Base-by-base conservation (phyloP, 2,113 vertebrate species). In the Nerophis lumbriciformis region DNA sequence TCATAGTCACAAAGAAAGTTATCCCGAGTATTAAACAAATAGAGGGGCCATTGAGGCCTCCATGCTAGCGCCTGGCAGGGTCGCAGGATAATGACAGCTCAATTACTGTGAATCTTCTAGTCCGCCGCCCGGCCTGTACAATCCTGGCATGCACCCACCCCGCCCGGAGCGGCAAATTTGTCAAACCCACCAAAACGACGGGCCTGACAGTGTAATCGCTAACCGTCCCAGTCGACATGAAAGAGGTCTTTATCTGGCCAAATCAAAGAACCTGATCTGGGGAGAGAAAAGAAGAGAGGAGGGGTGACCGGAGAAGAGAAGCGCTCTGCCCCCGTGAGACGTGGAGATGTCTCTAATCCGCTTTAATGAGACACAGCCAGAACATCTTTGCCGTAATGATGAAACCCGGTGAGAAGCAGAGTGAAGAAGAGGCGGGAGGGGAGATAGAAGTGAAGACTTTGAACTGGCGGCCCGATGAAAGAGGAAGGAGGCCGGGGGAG, bases 11-110 rank as follows among this genome's bases (percentile, higher is more conserved):
- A 83, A 85, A 90, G 90, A 91, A 90, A 87, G 88, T 93, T 92
- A 87, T 87, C 92, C 39, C 90, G 88, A 94, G 90, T 90, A 92
- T 92, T 93, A 90, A 92, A 90, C 88, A 93, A 94, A 93, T 85
- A 92, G 68, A 81, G 72, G 39, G 73, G 63, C 71, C n/a, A 71
- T 57, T 72, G 81, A 85, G 76, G 48, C 76, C 77, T 78, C 65
- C 73, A 62, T 67, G 79, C 54, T n/a, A 64, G 63, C 37, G 82
- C 64, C 75, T 83, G 82, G 76, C 84, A 80, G 84, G 8, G 75
- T 88, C 88, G 82, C 87, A 88, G 81, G 74, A 85, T 84, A 89
- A 87, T 91, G 88, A 94, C 79, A 88, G 85, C 83, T 92, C 91
- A 93, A 94, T 93, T 92, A 90, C 87, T 80, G 80, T 80, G 87